Percentiles rank a stretch among this genome's conserved stretches.
Evolutionary conservation across 2,113 vertebrate species (phyloP).

Genomic region (Gila orcuttii): DNA sequence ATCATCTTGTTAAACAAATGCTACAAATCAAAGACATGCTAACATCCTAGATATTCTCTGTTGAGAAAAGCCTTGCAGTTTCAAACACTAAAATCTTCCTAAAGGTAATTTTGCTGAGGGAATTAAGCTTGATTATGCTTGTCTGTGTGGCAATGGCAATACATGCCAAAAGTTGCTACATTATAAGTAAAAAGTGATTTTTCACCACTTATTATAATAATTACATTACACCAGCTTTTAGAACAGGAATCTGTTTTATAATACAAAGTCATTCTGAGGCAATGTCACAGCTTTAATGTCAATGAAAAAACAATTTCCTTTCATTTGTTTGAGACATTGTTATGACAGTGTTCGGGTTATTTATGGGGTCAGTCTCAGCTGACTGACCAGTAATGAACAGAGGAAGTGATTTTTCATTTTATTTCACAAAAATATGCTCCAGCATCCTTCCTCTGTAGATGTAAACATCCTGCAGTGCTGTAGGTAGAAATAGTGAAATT

Average conservation of each 20-base stretch:
- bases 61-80: neutral
- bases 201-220: neutral
- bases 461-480: constrained; percentile 2
- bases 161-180: neutral
- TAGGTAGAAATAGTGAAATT: too few species aligned
- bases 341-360: neutral
- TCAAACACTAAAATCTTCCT: neutral
- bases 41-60: neutral
- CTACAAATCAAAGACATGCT: neutral
- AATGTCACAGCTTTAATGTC: neutral
- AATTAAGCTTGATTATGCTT: too few species aligned
- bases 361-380: neutral
- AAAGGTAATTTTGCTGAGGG: neutral
- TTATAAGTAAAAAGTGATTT: neutral
- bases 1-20: constrained; percentile 1
- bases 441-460: constrained; percentile 4
- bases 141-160: neutral
- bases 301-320: neutral
- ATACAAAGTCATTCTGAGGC: neutral
- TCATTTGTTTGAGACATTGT: neutral
- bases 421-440: neutral
- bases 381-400: neutral
- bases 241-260: neutral
- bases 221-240: neutral
- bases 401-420: neutral